Evolutionary conservation across 2,113 vertebrate genomes (phyloP), one percentile per base, ranked within the genome.

Genomic region (Daphoenositta chrysoptera): DNA sequence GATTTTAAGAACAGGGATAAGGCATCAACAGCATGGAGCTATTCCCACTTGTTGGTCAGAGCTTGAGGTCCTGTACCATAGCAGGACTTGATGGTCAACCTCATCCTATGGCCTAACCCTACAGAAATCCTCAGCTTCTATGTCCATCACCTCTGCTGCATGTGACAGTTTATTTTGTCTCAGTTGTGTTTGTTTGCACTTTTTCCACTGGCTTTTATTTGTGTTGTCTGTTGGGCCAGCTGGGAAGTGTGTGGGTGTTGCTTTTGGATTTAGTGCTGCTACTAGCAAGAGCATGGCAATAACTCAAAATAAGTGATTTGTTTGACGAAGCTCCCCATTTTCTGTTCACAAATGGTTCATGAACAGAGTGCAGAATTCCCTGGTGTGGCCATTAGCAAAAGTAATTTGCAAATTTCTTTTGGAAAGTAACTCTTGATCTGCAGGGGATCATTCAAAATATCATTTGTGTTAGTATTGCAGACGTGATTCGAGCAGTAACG

Each of bases 21-120:
- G n/a, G n/a, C n/a, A n/a, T n/a, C n/a, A n/a, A n/a, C n/a, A n/a
- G n/a, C n/a, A n/a, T 48, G 33, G 75, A 91, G 13, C 23, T 15
- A 1, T 63, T 93, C 37, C 35, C 24, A 28, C n/a, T 60, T 2
- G 0, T 56, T 30, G 19, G 20, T 13, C 0, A 0, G 87, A 93
- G 30, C 27, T 19, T 26, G 30, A 86, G 48, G 20, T 79, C 63
- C 68, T 86, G 44, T 15, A 70, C 16, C 24, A 40, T 10, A 51
- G 54, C 40, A 73, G n/a, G 23, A 33, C 51, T 73, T 61, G 24
- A 70, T 8, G 65, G 53, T 10, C 54, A 60, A 7, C 15, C 33
- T 78, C 44, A 20, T 63, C 37, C 22, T 57, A 4, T 71, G 30
- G 56, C 18, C 35, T 53, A 33, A 39, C 21, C 24, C 33, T 48